Evolutionary conservation across 1,140 invertebrate species (phyloP), one percentile per base, ranked within the genome.

Genomic region (Hormaphis cornu): DNA sequence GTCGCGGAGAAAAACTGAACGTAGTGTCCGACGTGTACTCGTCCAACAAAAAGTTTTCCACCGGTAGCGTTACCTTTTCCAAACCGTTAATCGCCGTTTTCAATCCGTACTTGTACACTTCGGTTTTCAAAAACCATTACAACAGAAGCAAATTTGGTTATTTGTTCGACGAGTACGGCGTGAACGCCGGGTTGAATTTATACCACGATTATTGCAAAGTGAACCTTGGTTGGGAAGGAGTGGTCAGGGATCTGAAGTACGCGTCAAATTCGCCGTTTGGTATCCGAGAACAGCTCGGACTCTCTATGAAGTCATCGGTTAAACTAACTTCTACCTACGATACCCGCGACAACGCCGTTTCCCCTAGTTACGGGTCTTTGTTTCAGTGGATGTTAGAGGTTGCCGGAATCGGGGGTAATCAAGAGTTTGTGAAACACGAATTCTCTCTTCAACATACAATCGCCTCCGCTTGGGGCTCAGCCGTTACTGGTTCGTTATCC

Each of bases 381-480:
- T 77, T 91, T 20, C 84, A 87, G 76, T 80, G 86, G 59, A 83
- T 81, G 8, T 83, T 87, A 72, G 93, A 95, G 82, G 79, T 90
- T 76, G 90, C 92, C 52, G 91, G 93, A 1, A 77, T 95, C 1
- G 93, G 91, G 22, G 93, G 93, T 4, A 87, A 93, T 77, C 85
- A 92, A 35, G 87, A 88, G 20, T 93, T 91, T 77, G 74, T 93
- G 1, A 92, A 92, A 77, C 89, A 90, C 72, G 91, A 95, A 75
- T 75, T 90, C 24, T 82, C 84, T 61, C 76, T 90, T 8, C 89
- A 95, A 81, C 80, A 82, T n/a, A 94, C 93, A 76, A 80, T 85
- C 74, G 81, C 84, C 20, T 77, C 90, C 0, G 73, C 82, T 14
- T 80, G 84, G 42, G 85, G 85, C 74, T 76, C 87, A 89, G 86